phyloP scores from a whole-genome alignment of 1,140 invertebrate species.

The Halesus radiatus region DNA sequence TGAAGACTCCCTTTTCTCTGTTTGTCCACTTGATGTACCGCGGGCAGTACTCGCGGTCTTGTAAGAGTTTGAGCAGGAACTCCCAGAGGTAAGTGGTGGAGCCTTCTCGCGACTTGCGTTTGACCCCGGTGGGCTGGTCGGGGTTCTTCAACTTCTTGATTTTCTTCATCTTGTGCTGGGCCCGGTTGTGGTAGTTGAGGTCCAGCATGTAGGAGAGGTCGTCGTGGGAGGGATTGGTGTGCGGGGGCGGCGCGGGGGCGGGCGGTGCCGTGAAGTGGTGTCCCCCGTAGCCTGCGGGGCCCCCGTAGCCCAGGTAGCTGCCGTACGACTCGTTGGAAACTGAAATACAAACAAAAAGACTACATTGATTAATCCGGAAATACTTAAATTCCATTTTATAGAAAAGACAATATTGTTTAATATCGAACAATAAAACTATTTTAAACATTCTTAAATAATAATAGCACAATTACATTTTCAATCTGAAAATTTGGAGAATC shows the following conservation, averaged over 20 bases:
- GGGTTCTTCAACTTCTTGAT: constrained; percentile 83
- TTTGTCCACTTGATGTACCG: constrained; percentile 99
- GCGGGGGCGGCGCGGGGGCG: constrained; percentile 72
- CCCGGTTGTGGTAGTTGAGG: constrained; percentile 77
- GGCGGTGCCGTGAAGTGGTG: constrained; percentile 76
- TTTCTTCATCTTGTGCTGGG: constrained; percentile 76
- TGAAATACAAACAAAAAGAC: constrained; percentile 36
- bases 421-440: too few species aligned
- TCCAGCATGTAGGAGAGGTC: constrained; percentile 87
- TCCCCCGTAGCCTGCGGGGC: constrained; percentile 67
- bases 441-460: too few species aligned
- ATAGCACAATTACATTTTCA: too few species aligned
- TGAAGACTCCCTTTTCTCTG: constrained; percentile 97
- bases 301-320: constrained; percentile 59
- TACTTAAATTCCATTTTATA: too few species aligned
- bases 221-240: constrained; percentile 80
- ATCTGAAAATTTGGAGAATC: too few species aligned
- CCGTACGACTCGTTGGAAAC: constrained; percentile 60
- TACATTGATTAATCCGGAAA: too few species aligned
- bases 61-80: constrained; percentile 96
- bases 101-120: constrained; percentile 94
- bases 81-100: constrained; percentile 99
- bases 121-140: constrained; percentile 77
- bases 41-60: constrained; percentile 98
- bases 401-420: too few species aligned